These are phyloP conservation scores for Sebastes matsubarae DNA, from an alignment of 2,797 vertebrate genomes.

Conservation along the genomic window DNA sequence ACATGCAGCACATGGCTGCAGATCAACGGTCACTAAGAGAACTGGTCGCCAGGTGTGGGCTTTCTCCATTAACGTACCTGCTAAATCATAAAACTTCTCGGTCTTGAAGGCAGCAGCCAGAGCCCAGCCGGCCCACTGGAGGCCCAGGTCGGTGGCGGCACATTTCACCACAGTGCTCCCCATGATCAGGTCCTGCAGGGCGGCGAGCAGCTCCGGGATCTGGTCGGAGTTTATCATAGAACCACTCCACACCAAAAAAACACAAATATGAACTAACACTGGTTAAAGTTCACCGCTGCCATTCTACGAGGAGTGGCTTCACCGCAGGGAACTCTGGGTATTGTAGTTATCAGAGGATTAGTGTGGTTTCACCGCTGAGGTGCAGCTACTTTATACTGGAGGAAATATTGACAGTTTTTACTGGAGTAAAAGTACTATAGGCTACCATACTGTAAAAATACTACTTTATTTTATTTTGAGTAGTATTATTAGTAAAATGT, in stretches of 20 bases:
- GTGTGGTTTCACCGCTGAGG: not conserved
- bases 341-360: slow-evolving; percentile 65
- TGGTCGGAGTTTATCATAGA: slow-evolving; percentile 19
- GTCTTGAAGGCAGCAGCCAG: slow-evolving; percentile 77
- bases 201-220: slow-evolving; percentile 28
- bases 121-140: slow-evolving; percentile 85
- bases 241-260: not conserved
- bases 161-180: slow-evolving; percentile 71
- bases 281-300: slow-evolving; percentile 63
- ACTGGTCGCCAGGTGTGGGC: not conserved
- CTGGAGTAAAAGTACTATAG: not conserved
- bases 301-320: slow-evolving; percentile 24
- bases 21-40: not conserved
- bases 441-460: not conserved
- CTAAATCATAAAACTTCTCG: slow-evolving; percentile 86
- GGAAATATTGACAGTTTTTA: not conserved
- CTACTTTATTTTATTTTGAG: too few species aligned
- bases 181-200: slow-evolving; percentile 63
- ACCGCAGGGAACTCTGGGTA: slow-evolving; percentile 60
- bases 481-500: not conserved
- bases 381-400: not conserved
- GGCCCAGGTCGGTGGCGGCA: slow-evolving; percentile 70
- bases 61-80: slow-evolving; percentile 72
- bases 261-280: not conserved
- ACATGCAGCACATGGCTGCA: not conserved